Percentiles rank a stretch among this genome's conserved stretches.
Evolutionary conservation across 1,140 invertebrate species (phyloP).

Genomic region (Myzus persicae): DNA sequence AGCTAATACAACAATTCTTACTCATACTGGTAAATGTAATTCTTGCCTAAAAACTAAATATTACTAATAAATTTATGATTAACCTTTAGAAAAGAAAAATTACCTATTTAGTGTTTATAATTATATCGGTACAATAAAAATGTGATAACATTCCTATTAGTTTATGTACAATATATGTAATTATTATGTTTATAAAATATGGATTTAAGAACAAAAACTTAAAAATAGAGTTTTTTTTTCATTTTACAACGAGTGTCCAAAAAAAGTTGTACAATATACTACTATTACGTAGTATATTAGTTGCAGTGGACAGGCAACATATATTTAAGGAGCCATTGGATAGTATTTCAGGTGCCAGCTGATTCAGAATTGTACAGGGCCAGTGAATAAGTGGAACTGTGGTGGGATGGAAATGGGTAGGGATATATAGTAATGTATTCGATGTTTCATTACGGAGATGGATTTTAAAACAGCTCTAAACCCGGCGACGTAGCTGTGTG

Average conservation of each 20-base stretch:
- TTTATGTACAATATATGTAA: background rate
- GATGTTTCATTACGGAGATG: slow-evolving; percentile 56
- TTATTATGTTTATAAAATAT: background rate
- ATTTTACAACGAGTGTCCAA: background rate
- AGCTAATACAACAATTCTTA: background rate
- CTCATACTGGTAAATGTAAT: too few relatives aligned
- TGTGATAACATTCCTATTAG: too few relatives aligned
- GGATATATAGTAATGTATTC: background rate
- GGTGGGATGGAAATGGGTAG: background rate
- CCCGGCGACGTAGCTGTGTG: background rate
- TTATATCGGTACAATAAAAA: background rate
- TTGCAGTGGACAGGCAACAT: slow-evolving; percentile 4
- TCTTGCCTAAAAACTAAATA: background rate
- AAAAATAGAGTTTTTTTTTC: background rate
- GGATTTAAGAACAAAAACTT: background rate
- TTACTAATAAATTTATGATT: background rate
- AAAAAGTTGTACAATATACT: slow-evolving; percentile 6
- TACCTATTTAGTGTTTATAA: too few relatives aligned
- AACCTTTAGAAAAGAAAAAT: background rate
- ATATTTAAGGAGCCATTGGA: background rate
- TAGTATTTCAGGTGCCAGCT: slow-evolving; percentile 26
- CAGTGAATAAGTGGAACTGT: background rate
- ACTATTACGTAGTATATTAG: background rate
- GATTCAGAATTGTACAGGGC: background rate
- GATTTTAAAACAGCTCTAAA: slow-evolving; percentile 53